Evolutionary conservation across 2,113 vertebrate genomes (phyloP).

Genomic region (Anguilla rostrata): DNA sequence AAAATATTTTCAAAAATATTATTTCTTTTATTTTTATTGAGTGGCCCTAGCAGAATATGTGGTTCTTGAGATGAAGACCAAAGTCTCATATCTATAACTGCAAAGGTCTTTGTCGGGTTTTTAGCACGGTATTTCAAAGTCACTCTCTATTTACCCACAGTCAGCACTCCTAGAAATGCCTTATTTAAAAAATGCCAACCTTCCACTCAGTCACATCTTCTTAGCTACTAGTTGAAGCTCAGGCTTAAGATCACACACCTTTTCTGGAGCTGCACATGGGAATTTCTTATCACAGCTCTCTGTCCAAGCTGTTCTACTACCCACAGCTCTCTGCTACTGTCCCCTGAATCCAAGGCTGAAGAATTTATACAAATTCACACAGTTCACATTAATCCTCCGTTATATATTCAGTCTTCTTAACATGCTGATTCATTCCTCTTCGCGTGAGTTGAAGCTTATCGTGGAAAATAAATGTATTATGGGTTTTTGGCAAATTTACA

Average conservation of each 20-base stretch:
- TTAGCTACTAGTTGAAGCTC: neutral
- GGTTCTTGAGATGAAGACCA: too few species aligned
- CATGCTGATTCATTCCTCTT: slow-evolving; percentile 31
- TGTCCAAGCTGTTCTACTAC: neutral
- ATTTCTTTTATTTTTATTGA: too few species aligned
- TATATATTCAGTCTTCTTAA: slow-evolving; percentile 36
- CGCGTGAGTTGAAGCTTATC: slow-evolving; percentile 30
- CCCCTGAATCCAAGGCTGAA: neutral
- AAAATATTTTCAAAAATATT: too few species aligned
- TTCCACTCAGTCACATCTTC: neutral
- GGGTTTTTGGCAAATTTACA: slow-evolving; percentile 38
- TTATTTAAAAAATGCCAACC: neutral
- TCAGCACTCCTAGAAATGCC: neutral
- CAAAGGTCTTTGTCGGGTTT: too few species aligned
- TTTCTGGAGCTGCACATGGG: neutral
- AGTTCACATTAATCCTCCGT: slow-evolving; percentile 24
- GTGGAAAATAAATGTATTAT: slow-evolving; percentile 29
- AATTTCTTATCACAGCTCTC: neutral
- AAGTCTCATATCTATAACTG: too few species aligned
- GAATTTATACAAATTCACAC: slow-evolving; percentile 13
- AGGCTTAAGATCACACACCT: neutral
- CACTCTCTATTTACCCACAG: neutral
- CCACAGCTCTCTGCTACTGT: neutral
- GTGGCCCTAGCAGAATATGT: too few species aligned
- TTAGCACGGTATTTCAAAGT: neutral